These are phyloP conservation scores for Ptychobarbus kaznakovi DNA, from an alignment of 2,797 vertebrate genomes.

Conservation along the genomic window DNA sequence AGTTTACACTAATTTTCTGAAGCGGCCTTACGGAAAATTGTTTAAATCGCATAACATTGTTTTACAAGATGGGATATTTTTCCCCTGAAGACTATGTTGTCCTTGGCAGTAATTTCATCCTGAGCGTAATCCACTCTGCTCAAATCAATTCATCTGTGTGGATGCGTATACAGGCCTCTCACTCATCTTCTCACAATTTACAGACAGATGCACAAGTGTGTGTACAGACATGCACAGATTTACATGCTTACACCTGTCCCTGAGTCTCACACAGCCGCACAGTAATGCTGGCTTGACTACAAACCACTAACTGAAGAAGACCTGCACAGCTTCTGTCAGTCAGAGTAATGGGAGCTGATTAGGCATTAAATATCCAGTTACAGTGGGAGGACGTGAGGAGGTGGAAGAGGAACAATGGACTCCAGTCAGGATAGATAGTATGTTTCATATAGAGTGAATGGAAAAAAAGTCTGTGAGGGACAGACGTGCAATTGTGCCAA, in stretches of 20 bases:
- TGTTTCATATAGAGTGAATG: background rate
- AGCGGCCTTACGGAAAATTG: background rate
- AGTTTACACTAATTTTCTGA: background rate
- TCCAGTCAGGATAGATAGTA: background rate
- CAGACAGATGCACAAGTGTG: background rate
- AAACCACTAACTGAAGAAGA: conserved; percentile 53
- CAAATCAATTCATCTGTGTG: conserved; percentile 26
- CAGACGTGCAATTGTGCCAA: background rate
- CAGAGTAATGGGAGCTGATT: conserved; percentile 70
- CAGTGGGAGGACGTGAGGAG: conserved; percentile 17
- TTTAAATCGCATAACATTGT: background rate
- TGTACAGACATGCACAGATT: conserved; percentile 19
- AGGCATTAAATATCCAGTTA: conserved; percentile 68
- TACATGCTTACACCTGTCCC: background rate
- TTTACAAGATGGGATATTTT: conserved; percentile 6
- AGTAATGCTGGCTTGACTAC: conserved; percentile 8
- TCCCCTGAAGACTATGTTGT: background rate
- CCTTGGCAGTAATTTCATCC: conserved; percentile 8
- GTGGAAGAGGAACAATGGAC: conserved; percentile 4
- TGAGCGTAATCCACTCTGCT: conserved; percentile 4
- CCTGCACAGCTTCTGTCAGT: conserved; percentile 64
- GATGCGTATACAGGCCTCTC: background rate
- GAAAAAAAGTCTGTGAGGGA: background rate
- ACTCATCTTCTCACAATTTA: conserved; percentile 15
- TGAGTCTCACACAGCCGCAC: conserved; percentile 19